A percentile compares a stretch with the other conserved stretches of the same genome.
phyloP scores from a whole-genome alignment of 2,888 invertebrate genomes.

The Diabrotica balteata region DNA sequence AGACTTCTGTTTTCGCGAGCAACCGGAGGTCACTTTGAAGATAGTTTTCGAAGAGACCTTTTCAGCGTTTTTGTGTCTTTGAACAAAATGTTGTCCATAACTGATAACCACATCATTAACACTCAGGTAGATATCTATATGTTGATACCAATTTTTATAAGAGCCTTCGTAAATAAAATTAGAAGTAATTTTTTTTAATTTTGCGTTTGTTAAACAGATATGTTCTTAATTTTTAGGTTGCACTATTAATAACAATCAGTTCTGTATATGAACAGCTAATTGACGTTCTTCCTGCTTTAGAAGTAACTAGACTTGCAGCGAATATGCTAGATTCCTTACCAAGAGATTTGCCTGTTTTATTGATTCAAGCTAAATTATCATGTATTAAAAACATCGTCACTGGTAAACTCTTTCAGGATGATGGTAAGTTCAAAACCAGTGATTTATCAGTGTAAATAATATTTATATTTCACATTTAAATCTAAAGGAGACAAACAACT shows the following conservation, averaged over 20 bases:
- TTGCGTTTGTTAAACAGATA: too few species aligned
- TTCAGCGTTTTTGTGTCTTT: constrained; percentile 81
- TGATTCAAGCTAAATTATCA: constrained; percentile 82
- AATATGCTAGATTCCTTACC: constrained; percentile 81
- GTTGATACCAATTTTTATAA: too few species aligned
- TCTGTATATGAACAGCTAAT: constrained; percentile 84
- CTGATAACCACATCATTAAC: constrained; percentile 76
- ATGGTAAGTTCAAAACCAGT: constrained; percentile 59
- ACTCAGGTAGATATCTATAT: constrained; percentile 68
- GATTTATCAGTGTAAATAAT: too few species aligned
- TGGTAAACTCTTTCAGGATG: constrained; percentile 75
- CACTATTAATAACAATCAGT: constrained; percentile 81
- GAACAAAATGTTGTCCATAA: constrained; percentile 76
- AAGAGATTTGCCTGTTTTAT: constrained; percentile 69
- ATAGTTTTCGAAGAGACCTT: constrained; percentile 83
- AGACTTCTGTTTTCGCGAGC: constrained; percentile 83
- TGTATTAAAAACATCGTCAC: constrained; percentile 83
- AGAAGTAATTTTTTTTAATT: too few species aligned
- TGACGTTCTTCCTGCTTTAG: constrained; percentile 75
- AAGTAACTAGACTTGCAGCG: constrained; percentile 80
- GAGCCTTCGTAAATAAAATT: too few species aligned
- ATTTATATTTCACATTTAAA: too few species aligned
- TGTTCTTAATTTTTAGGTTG: constrained; percentile 65
- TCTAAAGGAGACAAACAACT: too few species aligned
- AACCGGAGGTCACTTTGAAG: constrained; percentile 88